These are phyloP conservation scores for Alcis repandata DNA, from an alignment of 2,888 invertebrate species.

Conservation along the genomic window DNA sequence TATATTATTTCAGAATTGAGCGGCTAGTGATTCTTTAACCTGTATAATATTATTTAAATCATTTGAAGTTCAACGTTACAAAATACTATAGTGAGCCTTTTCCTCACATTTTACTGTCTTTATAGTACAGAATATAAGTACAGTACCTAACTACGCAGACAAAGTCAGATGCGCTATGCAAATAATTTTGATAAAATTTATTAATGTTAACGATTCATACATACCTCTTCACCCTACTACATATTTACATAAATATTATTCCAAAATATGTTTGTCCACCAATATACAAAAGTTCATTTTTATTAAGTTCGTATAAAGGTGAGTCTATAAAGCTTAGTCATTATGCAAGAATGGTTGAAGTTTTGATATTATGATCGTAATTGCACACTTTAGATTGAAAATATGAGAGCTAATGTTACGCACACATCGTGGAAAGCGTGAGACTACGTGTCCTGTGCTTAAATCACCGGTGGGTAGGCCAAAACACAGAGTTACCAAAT, in stretches of 20 bases:
- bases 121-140: conserved; percentile 37
- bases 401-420: conserved; percentile 16
- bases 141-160: conserved; percentile 40
- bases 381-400: conserved; percentile 13
- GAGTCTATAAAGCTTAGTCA: conserved; percentile 44
- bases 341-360: conserved; percentile 44
- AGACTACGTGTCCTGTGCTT: conserved; percentile 27
- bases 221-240: conserved; percentile 63
- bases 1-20: conserved; percentile 20
- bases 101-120: conserved; percentile 21
- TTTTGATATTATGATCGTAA: conserved; percentile 21
- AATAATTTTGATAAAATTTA: conserved; percentile 69
- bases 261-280: conserved; percentile 74
- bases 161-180: conserved; percentile 50
- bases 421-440: conserved; percentile 40
- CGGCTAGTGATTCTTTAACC: background rate
- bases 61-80: conserved; percentile 25
- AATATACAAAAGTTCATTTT: conserved; percentile 57
- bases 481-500: conserved; percentile 65
- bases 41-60: background rate
- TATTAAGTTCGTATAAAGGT: conserved; percentile 35
- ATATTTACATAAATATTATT: conserved; percentile 78
- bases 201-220: conserved; percentile 76
- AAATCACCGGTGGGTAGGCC: conserved; percentile 74
- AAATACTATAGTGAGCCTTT: conserved; percentile 36